Base-by-base conservation (phyloP, 1,140 invertebrate species). In the Probaryconus sp. region DNA sequence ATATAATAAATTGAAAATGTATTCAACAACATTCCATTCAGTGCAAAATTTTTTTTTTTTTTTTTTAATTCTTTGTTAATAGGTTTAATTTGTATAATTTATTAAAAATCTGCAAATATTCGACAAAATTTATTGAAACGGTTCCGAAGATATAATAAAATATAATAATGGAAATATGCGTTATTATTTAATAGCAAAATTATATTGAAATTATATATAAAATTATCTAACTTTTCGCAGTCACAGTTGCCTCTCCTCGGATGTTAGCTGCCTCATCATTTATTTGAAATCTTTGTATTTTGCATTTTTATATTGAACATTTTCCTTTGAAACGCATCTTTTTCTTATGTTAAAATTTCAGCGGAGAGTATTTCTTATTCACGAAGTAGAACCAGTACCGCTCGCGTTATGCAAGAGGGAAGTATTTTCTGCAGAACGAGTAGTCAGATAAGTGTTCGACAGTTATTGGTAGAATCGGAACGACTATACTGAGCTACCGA, bases 361-460 rank as follows among this genome's bases (percentile, higher is more conserved):
- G 18, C 60, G 37, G 10, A 64, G 7, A 64, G 30, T 53, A 72
- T 65, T 60, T 51, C 53, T 72, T 60, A 72, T 72, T 65, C 60
- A 64, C 68, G 11, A 24, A 21, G 35, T 21, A 21, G 38, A 64
- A 60, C 28, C 13, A 18, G 2, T 14, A 56, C 17, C 13, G 31
- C 24, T 47, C 4, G 35, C 48, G 70, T 73, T 73, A 67, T 60
- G 70, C 69, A 72, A 68, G 56, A 63, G 47, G 16, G 35, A 56
- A 68, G 48, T 47, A 74, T 56, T 63, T 73, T 68, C 63, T 42
- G 20, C 30, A 47, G 40, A 65, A 60, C 35, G 63, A 63, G 55
- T 55, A 68, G 56, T 63, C 48, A 63, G 71, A 74, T 74, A 68
- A 74, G 56, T 74, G 47, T 74, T 74, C 63, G 63, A 74, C 71